Percentiles rank a stretch among this genome's conserved stretches.
Conservation (phyloP, 2,797 vertebrate genomes). For the Cryptoprocta ferox region DNA sequence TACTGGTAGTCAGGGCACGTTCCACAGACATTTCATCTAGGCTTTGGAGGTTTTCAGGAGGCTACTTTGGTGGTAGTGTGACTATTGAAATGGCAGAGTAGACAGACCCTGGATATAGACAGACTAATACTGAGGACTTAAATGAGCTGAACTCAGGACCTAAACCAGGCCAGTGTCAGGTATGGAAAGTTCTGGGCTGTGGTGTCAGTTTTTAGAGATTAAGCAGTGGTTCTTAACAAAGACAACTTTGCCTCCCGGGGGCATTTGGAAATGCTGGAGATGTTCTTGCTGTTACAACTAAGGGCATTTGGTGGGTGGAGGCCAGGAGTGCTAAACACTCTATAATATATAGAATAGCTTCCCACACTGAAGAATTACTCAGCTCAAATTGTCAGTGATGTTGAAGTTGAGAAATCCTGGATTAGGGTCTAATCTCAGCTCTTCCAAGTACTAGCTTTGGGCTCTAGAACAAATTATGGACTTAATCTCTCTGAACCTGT, state of each 20-base stretch:
- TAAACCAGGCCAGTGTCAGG: background rate
- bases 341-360: background rate
- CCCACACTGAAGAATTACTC: background rate
- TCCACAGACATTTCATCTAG: background rate
- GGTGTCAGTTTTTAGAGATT: background rate
- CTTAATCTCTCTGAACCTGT: background rate
- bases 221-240: background rate
- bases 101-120: background rate
- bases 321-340: background rate
- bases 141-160: background rate
- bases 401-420: background rate
- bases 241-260: background rate
- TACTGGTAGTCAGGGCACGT: background rate
- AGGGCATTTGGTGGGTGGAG: background rate
- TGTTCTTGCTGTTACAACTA: background rate
- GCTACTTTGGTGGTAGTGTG: background rate
- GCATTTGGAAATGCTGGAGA: background rate
- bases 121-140: background rate
- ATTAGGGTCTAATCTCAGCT: background rate
- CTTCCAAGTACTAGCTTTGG: slow-evolving; percentile 5
- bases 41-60: background rate
- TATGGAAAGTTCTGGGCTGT: background rate
- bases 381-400: background rate
- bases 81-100: background rate
- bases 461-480: background rate